phyloP scores from a whole-genome alignment of 2,113 vertebrate species.

The Chlorocebus sabaeus region DNA sequence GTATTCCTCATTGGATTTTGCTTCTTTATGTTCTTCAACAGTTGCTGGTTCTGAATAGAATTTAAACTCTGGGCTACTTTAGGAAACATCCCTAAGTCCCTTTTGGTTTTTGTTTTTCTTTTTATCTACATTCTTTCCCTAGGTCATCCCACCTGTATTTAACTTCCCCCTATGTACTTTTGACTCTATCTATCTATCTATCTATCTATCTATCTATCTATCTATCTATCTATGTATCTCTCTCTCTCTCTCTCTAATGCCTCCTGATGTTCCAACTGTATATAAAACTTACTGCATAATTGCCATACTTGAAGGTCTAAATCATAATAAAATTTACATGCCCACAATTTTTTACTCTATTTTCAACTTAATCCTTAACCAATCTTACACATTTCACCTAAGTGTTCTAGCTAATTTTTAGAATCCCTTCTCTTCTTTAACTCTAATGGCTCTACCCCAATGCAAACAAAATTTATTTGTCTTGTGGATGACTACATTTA shows the following conservation, averaged over 20 bases:
- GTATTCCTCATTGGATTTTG: not conserved
- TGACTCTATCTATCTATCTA: accelerated
- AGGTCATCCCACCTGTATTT: not conserved
- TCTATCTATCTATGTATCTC: too few relatives aligned
- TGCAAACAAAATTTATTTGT: not conserved
- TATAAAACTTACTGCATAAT: not conserved
- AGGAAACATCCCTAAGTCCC: not conserved
- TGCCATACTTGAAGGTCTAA: not conserved
- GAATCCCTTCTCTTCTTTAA: not conserved
- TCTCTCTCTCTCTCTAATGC: not conserved
- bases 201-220: too few relatives aligned
- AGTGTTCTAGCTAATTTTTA: not conserved
- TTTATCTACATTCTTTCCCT: not conserved
- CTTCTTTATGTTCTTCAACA: not conserved
- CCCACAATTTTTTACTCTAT: not conserved
- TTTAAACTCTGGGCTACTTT: not conserved
- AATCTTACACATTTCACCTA: not conserved
- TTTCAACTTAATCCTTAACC: not conserved
- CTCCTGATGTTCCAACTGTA: not conserved
- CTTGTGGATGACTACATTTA: not conserved
- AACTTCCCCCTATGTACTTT: not conserved
- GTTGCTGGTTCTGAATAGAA: not conserved
- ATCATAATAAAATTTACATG: not conserved
- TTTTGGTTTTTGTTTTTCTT: not conserved
- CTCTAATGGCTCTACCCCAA: not conserved